phyloP scores from a whole-genome alignment of 2,797 vertebrate species.

The Micromesistius poutassou region DNA sequence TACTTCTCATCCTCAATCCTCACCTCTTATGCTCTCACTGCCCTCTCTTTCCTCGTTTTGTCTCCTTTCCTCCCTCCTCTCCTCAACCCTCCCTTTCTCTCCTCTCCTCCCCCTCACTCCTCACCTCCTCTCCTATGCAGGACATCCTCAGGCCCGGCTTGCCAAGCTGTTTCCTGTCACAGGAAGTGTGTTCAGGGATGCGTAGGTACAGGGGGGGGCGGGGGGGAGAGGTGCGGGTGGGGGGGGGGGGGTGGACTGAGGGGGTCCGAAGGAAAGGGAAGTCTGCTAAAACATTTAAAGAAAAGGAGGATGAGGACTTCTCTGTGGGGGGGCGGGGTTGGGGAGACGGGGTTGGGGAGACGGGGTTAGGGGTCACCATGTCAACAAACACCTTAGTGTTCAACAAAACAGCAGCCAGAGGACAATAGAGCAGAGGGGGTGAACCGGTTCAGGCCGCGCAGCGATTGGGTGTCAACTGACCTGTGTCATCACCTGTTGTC shows the following conservation, averaged over 20 bases:
- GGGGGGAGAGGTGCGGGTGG: constrained; percentile 10
- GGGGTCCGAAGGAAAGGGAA: constrained; percentile 5
- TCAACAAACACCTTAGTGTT: constrained; percentile 34
- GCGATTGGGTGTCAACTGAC: constrained; percentile 28
- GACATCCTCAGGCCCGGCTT: constrained; percentile 54
- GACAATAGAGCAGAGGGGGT: constrained; percentile 40
- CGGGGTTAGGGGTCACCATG: constrained; percentile 33
- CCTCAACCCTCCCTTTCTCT: not conserved
- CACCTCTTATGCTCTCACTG: not conserved
- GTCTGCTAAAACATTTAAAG: constrained; percentile 10
- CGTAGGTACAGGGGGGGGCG: constrained; percentile 27
- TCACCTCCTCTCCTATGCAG: constrained; percentile 34
- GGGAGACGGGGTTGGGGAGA: too few relatives aligned
- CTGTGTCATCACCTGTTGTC: constrained; percentile 41
- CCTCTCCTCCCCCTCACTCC: constrained; percentile 13
- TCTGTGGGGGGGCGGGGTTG: not conserved
- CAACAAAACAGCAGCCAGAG: constrained; percentile 3
- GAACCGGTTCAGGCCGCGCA: constrained; percentile 32
- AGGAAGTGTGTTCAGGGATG: constrained; percentile 61
- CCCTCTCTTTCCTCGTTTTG: not conserved
- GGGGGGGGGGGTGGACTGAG: constrained; percentile 11
- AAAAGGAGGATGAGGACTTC: constrained; percentile 5
- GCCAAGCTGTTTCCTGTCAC: constrained; percentile 58
- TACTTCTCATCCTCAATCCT: not conserved
- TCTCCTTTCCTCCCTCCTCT: not conserved